Conservation (phyloP, 2,888 invertebrate genomes). For the Miltochrista miniata region DNA sequence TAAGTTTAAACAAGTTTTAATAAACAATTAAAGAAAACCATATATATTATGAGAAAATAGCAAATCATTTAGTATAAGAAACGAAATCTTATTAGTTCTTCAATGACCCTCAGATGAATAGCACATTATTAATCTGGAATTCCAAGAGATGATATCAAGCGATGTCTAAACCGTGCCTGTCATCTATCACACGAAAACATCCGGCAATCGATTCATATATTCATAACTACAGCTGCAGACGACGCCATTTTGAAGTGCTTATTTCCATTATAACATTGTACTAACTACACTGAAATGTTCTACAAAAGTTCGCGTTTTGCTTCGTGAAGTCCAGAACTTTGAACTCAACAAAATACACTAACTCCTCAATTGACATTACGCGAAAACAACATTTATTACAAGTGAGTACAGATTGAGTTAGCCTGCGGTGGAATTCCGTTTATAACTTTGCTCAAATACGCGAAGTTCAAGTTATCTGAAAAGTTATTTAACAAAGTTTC, state of each 20-base stretch:
- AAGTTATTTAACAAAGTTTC: conserved; percentile 85
- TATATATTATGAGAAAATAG: too few species aligned
- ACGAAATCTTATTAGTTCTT: too few species aligned
- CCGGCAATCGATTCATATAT: conserved; percentile 64
- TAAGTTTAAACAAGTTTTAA: too few species aligned
- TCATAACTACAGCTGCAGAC: conserved; percentile 71
- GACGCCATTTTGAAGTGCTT: conserved; percentile 84
- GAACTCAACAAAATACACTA: conserved; percentile 68
- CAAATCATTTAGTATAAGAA: too few species aligned
- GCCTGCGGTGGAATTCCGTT: conserved; percentile 75
- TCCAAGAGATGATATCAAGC: conserved; percentile 30
- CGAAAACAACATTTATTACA: conserved; percentile 83
- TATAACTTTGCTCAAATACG: conserved; percentile 81
- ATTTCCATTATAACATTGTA: conserved; percentile 84
- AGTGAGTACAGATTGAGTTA: conserved; percentile 81
- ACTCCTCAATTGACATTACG: conserved; percentile 77
- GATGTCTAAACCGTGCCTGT: conserved; percentile 48
- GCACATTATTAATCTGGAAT: conserved; percentile 8
- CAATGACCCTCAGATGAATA: background rate
- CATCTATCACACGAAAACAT: conserved; percentile 56
- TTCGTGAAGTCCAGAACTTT: conserved; percentile 83
- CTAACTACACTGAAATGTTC: conserved; percentile 84
- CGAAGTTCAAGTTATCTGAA: conserved; percentile 83
- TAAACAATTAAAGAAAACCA: too few species aligned
- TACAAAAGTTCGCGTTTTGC: conserved; percentile 84